phyloP scores from a whole-genome alignment of 2,113 vertebrate species.

The Myrmecobius fasciatus region DNA sequence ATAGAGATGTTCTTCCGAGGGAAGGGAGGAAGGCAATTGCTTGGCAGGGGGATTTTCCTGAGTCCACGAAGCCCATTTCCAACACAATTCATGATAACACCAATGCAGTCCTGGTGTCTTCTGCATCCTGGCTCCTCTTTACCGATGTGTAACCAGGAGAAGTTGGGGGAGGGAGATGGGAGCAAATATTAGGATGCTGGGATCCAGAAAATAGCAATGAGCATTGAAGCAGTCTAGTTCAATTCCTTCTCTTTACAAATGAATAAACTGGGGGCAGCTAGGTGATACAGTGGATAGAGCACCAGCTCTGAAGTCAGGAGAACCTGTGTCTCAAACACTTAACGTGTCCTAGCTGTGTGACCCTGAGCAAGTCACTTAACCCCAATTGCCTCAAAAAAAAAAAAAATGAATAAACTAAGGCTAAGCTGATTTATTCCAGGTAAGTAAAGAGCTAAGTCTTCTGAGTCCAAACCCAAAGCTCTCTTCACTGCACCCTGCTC shows the following conservation, averaged over 20 bases:
- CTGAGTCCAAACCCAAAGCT: neutral
- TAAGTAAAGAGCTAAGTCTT: neutral
- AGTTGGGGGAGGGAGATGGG: neutral
- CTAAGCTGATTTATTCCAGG: no score
- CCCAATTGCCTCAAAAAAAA: no score
- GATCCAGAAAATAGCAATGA: neutral
- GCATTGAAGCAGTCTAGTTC: neutral
- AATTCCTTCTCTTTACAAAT: neutral
- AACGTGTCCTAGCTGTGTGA: no score
- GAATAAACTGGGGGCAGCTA: neutral
- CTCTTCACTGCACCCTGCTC: neutral
- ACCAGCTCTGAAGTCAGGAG: no score
- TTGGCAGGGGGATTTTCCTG: slow-evolving; percentile 19
- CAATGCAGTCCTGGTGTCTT: neutral
- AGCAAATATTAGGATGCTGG: neutral
- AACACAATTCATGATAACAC: neutral
- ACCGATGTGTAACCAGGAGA: neutral
- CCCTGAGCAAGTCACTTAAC: no score
- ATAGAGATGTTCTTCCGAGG: slow-evolving; percentile 28
- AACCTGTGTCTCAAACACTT: no score
- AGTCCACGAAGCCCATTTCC: neutral
- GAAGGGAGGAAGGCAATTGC: neutral
- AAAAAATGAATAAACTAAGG: no score
- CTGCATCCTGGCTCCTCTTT: neutral
- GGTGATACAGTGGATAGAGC: no score